These are phyloP conservation scores for Hoplias malabaricus DNA, from an alignment of 2,113 vertebrate genomes.

Conservation along the genomic window DNA sequence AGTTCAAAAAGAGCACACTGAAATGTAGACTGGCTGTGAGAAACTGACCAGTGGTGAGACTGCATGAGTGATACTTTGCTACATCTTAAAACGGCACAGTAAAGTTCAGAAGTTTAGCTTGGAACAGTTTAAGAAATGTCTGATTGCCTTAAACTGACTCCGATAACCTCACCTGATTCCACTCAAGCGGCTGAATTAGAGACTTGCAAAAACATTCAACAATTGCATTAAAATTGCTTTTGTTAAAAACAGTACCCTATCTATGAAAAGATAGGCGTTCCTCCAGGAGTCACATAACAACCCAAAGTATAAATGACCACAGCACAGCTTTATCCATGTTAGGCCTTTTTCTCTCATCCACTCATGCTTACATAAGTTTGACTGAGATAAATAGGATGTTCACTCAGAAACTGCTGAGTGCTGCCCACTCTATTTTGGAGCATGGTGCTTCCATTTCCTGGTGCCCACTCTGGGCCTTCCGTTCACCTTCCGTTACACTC, in stretches of 20 bases:
- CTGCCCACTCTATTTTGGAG: slow-evolving; percentile 25
- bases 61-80: neutral
- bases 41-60: too few species aligned
- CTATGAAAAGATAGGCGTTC: neutral
- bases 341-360: neutral
- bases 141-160: neutral
- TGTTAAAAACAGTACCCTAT: neutral
- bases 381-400: slow-evolving; percentile 30
- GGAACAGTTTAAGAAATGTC: neutral
- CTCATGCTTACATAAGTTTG: neutral
- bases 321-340: neutral
- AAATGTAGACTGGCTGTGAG: too few species aligned
- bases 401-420: slow-evolving; percentile 29
- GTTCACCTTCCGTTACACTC: slow-evolving; percentile 29
- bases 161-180: neutral
- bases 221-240: neutral
- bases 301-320: neutral
- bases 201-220: neutral
- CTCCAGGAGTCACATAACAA: neutral
- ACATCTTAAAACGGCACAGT: neutral
- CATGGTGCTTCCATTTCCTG: slow-evolving; percentile 14
- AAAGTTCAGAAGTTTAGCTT: neutral
- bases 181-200: neutral
- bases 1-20: too few species aligned
- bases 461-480: neutral